Evolutionary conservation across 1,140 invertebrate species (phyloP), one percentile per base, ranked within the genome.

Genomic region (Ylistrum balloti): DNA sequence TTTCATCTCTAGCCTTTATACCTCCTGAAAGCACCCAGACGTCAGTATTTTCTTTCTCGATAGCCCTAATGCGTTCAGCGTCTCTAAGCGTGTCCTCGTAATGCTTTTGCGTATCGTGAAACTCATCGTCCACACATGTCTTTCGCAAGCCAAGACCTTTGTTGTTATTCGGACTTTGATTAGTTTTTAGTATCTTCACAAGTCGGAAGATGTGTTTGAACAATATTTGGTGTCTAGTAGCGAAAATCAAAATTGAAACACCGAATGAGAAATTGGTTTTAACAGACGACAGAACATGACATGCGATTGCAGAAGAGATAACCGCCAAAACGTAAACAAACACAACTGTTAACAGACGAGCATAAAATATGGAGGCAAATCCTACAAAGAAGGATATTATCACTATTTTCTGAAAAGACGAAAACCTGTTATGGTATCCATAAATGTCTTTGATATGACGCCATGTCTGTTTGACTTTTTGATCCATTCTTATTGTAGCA

Each of bases 321-420:
- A 74, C 56, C 5, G n/a, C 56, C 56, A 74, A 74, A 74, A 74
- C n/a, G 56, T 74, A 74, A 74, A 74, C 56, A 74, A 74, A n/a
- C 56, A 74, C 56, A 28, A 74, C 56, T 28, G 56, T 74, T n/a
- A 74, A 74, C 56, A 74, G 56, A n/a, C 56, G 56, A n/a, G n/a
- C 22, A 28, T 74, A 74, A 74, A 74, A 74, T 22, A 74, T 74
- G 22, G 56, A 74, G 0, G 56, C 56, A 28, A 74, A 74, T 7
- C 56, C 56, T 5, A 74, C 56, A 28, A 74, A 74, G 5, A 74
- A 17, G 56, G 56, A 74, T 1, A 74, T 74, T n/a, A 74, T 74
- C 56, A 74, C 56, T 74, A 74, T 74, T 11, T 74, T n/a, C 13
- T 74, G 56, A 28, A 74, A 74, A 28, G 56, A 74, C 22, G 56